Evolutionary conservation across 2,888 invertebrate genomes (phyloP).

Genomic region (Yponomeuta cagnagella): DNA sequence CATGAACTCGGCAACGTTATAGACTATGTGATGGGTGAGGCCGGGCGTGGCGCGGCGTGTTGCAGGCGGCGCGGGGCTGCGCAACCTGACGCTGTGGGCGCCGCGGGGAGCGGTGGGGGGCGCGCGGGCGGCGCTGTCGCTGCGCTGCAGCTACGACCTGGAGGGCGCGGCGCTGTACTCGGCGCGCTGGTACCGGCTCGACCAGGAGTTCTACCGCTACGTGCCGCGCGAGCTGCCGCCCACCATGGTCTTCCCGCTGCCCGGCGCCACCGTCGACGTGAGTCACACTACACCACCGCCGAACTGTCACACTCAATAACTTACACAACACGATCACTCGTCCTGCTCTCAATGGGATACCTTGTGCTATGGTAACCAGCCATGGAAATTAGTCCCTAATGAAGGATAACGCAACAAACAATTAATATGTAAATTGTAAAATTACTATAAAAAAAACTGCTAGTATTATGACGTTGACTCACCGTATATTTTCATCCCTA

Average conservation of each 20-base stretch:
- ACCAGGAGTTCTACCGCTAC: slow-evolving; percentile 78
- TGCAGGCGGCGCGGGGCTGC: slow-evolving; percentile 29
- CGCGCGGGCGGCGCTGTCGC: slow-evolving; percentile 21
- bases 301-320: not conserved
- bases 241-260: slow-evolving; percentile 71
- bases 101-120: slow-evolving; percentile 13
- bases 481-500: too few relatives aligned
- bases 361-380: too few relatives aligned
- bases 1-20: too few relatives aligned
- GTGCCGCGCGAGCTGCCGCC: slow-evolving; percentile 77
- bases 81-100: slow-evolving; percentile 14
- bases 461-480: too few relatives aligned
- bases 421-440: too few relatives aligned
- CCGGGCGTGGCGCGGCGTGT: too few relatives aligned
- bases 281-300: slow-evolving; percentile 38
- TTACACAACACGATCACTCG: too few relatives aligned
- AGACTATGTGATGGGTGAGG: too few relatives aligned
- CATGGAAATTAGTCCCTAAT: too few relatives aligned
- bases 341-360: too few relatives aligned
- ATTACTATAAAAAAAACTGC: too few relatives aligned
- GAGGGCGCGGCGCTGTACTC: slow-evolving; percentile 75
- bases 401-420: too few relatives aligned
- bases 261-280: slow-evolving; percentile 75
- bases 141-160: slow-evolving; percentile 50
- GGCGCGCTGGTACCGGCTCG: slow-evolving; percentile 66